Percentiles rank a stretch among this genome's conserved stretches.
phyloP scores from a whole-genome alignment of 2,797 vertebrate species.

The Tiaroga cobitis region DNA sequence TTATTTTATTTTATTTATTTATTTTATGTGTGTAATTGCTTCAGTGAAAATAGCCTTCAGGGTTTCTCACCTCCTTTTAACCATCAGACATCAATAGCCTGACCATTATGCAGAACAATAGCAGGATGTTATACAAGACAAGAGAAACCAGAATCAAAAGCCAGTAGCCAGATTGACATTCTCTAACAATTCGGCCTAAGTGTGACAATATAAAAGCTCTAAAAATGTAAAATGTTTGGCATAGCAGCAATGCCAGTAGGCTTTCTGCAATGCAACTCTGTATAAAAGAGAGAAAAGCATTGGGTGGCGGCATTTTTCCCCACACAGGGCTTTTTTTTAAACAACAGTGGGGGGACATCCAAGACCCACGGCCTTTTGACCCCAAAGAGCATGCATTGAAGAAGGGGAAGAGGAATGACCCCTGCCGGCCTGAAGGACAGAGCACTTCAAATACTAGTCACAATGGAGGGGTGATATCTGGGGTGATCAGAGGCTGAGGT shows the following conservation, averaged over 20 bases:
- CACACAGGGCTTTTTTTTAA: constrained; percentile 56
- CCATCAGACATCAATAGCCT: constrained; percentile 67
- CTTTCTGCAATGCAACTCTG: background rate
- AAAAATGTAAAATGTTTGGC: constrained; percentile 32
- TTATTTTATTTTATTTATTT: background rate
- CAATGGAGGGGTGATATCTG: constrained; percentile 61
- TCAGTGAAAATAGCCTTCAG: constrained; percentile 71
- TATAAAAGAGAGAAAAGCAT: constrained; percentile 44
- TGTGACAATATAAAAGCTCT: background rate
- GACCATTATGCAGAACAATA: constrained; percentile 64
- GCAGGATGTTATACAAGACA: constrained; percentile 72
- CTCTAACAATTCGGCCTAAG: constrained; percentile 3
- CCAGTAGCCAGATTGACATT: constrained; percentile 12
- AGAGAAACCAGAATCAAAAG: constrained; percentile 61
- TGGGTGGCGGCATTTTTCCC: constrained; percentile 52
- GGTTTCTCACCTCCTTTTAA: constrained; percentile 65
- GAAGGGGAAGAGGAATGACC: constrained; percentile 62
- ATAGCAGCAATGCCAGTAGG: constrained; percentile 3
- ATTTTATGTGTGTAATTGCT: background rate
- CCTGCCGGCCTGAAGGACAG: constrained; percentile 66
- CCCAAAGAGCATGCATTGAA: constrained; percentile 62
- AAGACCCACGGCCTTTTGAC: constrained; percentile 69
- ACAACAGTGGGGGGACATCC: constrained; percentile 61
- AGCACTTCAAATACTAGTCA: constrained; percentile 66
- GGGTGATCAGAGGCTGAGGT: constrained; percentile 64